phyloP scores from a whole-genome alignment of 2,113 vertebrate species.

The Gallinago undulata region DNA sequence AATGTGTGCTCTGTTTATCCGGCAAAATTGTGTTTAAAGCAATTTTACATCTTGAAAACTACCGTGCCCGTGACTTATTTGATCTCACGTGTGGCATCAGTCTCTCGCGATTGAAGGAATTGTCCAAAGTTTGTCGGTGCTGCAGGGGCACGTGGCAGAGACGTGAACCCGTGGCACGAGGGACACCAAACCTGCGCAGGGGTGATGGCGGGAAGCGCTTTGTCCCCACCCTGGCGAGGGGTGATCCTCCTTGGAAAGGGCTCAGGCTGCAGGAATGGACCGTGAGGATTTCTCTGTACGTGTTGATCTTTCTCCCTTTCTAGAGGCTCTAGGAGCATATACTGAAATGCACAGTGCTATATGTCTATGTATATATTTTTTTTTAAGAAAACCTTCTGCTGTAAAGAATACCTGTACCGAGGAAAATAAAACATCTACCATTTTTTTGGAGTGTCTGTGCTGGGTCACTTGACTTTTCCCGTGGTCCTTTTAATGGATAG shows the following conservation, averaged over 20 bases:
- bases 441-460: neutral
- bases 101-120: neutral
- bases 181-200: neutral
- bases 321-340: neutral
- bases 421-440: constrained; percentile 39
- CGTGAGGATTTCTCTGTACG: neutral
- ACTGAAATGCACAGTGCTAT: neutral
- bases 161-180: rapidly evolving
- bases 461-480: neutral
- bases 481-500: rapidly evolving
- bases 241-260: neutral
- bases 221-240: neutral
- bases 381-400: neutral
- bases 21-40: neutral
- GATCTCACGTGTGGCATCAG: neutral
- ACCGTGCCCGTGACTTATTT: neutral
- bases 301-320: neutral
- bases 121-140: neutral
- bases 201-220: neutral
- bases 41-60: neutral
- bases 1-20: neutral
- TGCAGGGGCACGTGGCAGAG: neutral
- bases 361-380: neutral
- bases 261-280: neutral
- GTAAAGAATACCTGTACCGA: constrained; percentile 20